Evolutionary conservation across 1,140 invertebrate species (phyloP).

Genomic region (Phymastichus coffea): DNA sequence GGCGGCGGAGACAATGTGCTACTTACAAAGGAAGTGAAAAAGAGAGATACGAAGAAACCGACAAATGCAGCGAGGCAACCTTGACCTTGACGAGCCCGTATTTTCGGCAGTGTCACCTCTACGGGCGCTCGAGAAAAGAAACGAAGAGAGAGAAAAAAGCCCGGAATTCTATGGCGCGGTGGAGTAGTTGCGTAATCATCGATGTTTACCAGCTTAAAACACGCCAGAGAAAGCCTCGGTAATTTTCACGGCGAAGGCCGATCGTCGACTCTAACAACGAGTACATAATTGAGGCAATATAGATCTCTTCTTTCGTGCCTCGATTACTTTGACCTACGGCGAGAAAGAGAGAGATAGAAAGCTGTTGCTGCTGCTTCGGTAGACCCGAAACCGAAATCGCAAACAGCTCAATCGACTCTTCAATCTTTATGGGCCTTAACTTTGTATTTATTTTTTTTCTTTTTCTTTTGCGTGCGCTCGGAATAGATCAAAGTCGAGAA

Average conservation of each 20-base stretch:
- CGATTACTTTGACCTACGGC: constrained; percentile 12
- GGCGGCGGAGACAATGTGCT: too few relatives aligned
- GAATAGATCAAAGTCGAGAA: too few relatives aligned
- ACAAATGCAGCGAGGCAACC: constrained; percentile 29
- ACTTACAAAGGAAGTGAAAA: not conserved
- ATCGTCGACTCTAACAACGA: constrained; percentile 6
- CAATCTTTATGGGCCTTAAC: constrained; percentile 18
- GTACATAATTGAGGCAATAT: constrained; percentile 30
- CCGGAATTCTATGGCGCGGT: too few relatives aligned
- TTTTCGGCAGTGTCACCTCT: constrained; percentile 47
- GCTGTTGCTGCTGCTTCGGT: too few relatives aligned
- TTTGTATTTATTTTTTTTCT: too few relatives aligned
- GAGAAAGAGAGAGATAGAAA: not conserved
- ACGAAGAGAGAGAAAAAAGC: not conserved
- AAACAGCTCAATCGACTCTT: constrained; percentile 7
- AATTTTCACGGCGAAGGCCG: constrained; percentile 22
- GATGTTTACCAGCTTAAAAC: too few relatives aligned
- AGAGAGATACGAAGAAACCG: constrained; percentile 1
- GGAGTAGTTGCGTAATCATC: too few relatives aligned
- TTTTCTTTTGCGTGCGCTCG: too few relatives aligned
- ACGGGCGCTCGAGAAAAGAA: constrained; percentile 29
- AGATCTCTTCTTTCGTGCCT: constrained; percentile 25
- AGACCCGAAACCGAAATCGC: too few relatives aligned
- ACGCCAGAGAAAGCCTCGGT: not conserved
- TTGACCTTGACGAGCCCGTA: constrained; percentile 44